Percentiles rank a stretch among this genome's conserved stretches.
phyloP scores from a whole-genome alignment of 2,113 vertebrate species.

The Nesospiza acunhae region DNA sequence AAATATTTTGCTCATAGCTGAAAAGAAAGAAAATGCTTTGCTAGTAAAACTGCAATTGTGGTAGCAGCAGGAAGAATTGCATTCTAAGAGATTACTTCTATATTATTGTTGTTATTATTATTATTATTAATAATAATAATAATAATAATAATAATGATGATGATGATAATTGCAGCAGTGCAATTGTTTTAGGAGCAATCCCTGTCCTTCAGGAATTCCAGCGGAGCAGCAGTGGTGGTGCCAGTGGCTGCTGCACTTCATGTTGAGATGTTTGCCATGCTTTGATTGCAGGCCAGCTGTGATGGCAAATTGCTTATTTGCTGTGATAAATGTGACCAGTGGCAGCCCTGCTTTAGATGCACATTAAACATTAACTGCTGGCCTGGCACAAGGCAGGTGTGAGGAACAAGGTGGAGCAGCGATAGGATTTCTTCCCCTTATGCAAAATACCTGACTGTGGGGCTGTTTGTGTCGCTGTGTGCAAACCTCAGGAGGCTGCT shows the following conservation, averaged over 20 bases:
- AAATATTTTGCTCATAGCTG: neutral
- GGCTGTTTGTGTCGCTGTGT: neutral
- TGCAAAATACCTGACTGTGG: neutral
- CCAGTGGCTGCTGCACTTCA: neutral
- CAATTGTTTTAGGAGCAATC: neutral
- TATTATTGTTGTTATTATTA: neutral
- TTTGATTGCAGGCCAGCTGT: slow-evolving; percentile 1
- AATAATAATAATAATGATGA: too few species aligned
- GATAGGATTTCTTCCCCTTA: slow-evolving; percentile 1
- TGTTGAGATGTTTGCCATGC: neutral
- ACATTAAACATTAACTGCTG: slow-evolving; percentile 26
- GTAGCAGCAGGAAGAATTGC: neutral
- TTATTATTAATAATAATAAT: neutral
- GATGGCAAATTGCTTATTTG: slow-evolving; percentile 27
- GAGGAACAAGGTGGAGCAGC: neutral
- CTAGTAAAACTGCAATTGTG: neutral
- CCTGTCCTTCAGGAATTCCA: neutral
- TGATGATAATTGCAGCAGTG: neutral
- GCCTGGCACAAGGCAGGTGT: neutral
- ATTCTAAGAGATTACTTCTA: neutral
- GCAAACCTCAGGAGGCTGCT: neutral
- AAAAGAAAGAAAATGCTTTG: neutral
- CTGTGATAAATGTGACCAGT: neutral
- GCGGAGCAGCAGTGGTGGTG: neutral
- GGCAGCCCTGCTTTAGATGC: neutral